Percentiles rank a stretch among this genome's conserved stretches.
Conservation (phyloP, 2,797 vertebrate species). For the Xyrichtys novacula region DNA sequence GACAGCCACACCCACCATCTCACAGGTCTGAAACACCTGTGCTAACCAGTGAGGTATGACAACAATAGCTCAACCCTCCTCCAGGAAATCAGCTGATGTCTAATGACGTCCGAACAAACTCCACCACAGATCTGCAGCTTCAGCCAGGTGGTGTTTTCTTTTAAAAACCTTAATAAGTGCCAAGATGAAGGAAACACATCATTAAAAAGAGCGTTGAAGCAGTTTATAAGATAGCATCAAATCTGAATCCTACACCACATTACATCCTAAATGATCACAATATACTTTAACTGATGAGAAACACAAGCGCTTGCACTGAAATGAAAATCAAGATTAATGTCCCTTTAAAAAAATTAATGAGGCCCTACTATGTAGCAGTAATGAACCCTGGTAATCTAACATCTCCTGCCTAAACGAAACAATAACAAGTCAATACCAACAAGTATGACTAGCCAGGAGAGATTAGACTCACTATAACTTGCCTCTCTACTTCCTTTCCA, state of each 20-base stretch:
- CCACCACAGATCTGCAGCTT: background rate
- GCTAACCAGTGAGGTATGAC: background rate
- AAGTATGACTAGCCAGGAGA: too few species aligned
- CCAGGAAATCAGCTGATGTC: conserved; percentile 7
- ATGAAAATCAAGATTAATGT: background rate
- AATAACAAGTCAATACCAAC: background rate
- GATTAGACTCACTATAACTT: background rate
- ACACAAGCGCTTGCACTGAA: background rate
- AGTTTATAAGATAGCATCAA: background rate
- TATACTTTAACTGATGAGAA: background rate
- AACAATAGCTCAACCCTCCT: background rate
- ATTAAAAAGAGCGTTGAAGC: background rate
- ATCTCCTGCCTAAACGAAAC: background rate
- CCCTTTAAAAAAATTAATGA: background rate
- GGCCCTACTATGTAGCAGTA: conserved; percentile 1
- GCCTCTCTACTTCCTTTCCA: background rate
- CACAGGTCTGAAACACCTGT: conserved; percentile 6
- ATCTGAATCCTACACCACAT: background rate
- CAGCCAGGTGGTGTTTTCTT: conserved; percentile 3
- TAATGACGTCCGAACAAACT: background rate
- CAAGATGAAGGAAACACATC: background rate
- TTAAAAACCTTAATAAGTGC: background rate
- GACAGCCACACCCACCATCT: background rate
- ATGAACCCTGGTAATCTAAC: background rate
- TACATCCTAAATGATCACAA: conserved; percentile 15